phyloP scores from a whole-genome alignment of 1,140 invertebrate species.

The Drosophila oshimai region DNA sequence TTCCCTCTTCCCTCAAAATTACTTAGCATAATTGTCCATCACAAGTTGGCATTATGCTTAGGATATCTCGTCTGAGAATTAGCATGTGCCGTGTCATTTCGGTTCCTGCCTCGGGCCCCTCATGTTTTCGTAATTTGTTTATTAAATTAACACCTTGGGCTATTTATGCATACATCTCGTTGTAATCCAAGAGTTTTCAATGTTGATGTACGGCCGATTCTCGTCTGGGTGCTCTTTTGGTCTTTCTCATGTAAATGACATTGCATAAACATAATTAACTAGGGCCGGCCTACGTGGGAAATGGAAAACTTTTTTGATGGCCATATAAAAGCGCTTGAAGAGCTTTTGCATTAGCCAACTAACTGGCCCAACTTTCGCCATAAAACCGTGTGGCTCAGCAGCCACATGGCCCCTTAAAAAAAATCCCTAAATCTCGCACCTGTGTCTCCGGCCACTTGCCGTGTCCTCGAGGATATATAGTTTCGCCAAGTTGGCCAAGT shows the following conservation, averaged over 20 bases:
- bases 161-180: conserved; percentile 59
- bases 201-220: conserved; percentile 42
- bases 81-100: conserved; percentile 31
- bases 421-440: conserved; percentile 14
- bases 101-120: conserved; percentile 11
- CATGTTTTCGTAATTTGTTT: conserved; percentile 70
- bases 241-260: conserved; percentile 66
- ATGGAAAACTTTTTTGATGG: conserved; percentile 68
- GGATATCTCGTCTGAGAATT: conserved; percentile 15
- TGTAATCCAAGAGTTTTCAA: conserved; percentile 4
- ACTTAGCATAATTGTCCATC: conserved; percentile 36
- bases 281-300: conserved; percentile 41
- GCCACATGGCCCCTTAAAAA: conserved; percentile 1
- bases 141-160: conserved; percentile 73
- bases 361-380: conserved; percentile 18
- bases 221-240: conserved; percentile 46
- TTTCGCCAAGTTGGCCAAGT: conserved; percentile 20
- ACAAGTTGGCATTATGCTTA: conserved; percentile 45
- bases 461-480: conserved; percentile 4
- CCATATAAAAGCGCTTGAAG: conserved; percentile 56
- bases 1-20: background rate
- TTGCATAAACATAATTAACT: conserved; percentile 75
- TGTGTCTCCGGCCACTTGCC: conserved; percentile 10
- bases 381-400: conserved; percentile 11
- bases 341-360: conserved; percentile 21